Evolutionary conservation across 2,888 invertebrate species (phyloP), one percentile per base, ranked within the genome.

Genomic region (Oeneis ivallda): DNA sequence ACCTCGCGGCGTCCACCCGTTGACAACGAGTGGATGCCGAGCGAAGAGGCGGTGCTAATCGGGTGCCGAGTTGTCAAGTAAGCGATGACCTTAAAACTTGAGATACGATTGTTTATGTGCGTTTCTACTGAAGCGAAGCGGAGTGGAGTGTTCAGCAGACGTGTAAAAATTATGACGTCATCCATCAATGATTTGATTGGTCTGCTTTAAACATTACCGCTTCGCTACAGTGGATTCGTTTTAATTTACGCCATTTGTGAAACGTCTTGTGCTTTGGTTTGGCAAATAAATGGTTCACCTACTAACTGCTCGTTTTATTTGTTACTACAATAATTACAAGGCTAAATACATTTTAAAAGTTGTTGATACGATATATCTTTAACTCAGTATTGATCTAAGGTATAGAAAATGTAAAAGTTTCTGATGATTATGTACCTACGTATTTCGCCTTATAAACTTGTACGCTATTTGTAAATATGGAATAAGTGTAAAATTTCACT

Each of bases 261-360:
- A 53, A 65, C 43, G 58, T 59, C 17, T 17, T 53, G 52, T 59
- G 59, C 59, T 45, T 59, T 50, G 43, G 59, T 50, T 52, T 62
- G 43, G 64, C 53, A 61, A 85, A 84, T 84, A 84, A 84, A 85
- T 52, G 73, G 71, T 68, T 83, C 75, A 70, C 69, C 75, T 74
- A 81, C 81, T 85, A 85, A 85, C 82, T 64, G 84, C 84, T 85
- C 70, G 84, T 85, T 85, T 85, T 74, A 85, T 84, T 85, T 72
- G 75, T 75, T 80, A 72, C 70, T 59, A 37, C 45, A 34, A 53
- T 8, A 52, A 13, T 13, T 50, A 10, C 39, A 43, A n/a, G 57
- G 56, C 13, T 19, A 11, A 56, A 56, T 57, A 57, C 8, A 37
- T 37, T 26, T 26, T 8, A 13, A 52, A 37, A 37, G 37, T 37